These are phyloP conservation scores for Drosophila cyrtoloma DNA, from an alignment of 2,888 invertebrate genomes.

Conservation along the genomic window DNA sequence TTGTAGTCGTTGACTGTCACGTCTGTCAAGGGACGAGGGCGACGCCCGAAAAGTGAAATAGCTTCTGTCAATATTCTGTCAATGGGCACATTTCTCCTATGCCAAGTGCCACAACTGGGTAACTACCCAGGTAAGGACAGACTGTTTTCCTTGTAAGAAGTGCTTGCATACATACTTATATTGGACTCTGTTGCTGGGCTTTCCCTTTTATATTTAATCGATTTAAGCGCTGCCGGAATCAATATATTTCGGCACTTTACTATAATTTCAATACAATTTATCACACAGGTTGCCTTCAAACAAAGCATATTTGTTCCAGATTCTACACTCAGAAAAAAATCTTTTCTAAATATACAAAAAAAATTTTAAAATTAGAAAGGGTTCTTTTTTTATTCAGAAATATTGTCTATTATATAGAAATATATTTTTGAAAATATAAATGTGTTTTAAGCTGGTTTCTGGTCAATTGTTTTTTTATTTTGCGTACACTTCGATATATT, in stretches of 20 bases:
- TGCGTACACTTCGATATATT: neutral
- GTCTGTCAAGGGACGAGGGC: conserved; percentile 58
- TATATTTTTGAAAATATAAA: neutral
- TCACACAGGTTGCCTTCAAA: neutral
- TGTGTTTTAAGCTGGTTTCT: neutral
- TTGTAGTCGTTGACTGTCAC: conserved; percentile 52
- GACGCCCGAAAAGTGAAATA: conserved; percentile 74
- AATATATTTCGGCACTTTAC: conserved; percentile 31
- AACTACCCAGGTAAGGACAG: conserved; percentile 20
- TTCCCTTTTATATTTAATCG: conserved; percentile 71
- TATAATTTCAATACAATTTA: neutral
- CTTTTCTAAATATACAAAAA: neutral
- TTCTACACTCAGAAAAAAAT: neutral
- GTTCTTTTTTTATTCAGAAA: neutral
- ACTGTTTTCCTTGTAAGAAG: conserved; percentile 7
- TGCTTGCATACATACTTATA: neutral
- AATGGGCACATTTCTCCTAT: conserved; percentile 74
- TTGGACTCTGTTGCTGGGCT: conserved; percentile 37
- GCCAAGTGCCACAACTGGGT: conserved; percentile 38
- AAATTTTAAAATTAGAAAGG: neutral
- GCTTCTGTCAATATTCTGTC: conserved; percentile 84
- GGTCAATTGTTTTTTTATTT: neutral
- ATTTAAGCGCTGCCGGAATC: conserved; percentile 44
- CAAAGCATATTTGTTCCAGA: neutral
- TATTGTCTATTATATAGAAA: neutral